These are phyloP conservation scores for Lates japonicus DNA, from an alignment of 2,797 vertebrate genomes.

Conservation along the genomic window DNA sequence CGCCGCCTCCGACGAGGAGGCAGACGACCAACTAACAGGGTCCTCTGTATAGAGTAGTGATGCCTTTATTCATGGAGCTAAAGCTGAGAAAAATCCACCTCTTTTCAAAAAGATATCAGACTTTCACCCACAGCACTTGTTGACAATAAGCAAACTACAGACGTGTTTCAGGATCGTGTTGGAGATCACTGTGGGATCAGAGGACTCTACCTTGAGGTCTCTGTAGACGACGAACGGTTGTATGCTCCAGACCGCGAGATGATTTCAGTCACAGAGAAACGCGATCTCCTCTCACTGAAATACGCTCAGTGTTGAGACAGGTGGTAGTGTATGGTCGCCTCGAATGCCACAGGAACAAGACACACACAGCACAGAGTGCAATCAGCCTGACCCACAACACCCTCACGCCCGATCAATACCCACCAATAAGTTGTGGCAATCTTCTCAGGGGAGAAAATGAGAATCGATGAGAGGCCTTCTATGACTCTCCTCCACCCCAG, in stretches of 20 bases:
- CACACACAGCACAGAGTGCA: slow-evolving; percentile 24
- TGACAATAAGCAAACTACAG: too few species aligned
- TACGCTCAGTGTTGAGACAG: slow-evolving; percentile 97
- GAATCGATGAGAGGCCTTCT: slow-evolving; percentile 7
- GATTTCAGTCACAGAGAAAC: slow-evolving; percentile 97
- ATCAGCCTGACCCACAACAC: slow-evolving; percentile 37
- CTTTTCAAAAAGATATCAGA: too few species aligned
- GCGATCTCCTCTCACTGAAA: slow-evolving; percentile 99
- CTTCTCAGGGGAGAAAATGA: slow-evolving; percentile 1
- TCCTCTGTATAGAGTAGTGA: too few species aligned
- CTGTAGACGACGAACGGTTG: slow-evolving; percentile 96
- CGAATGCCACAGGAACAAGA: slow-evolving; percentile 62
- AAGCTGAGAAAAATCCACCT: too few species aligned
- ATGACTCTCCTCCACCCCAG: neutral
- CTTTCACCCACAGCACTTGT: too few species aligned
- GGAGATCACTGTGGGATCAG: neutral
- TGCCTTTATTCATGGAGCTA: too few species aligned
- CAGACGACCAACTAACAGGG: too few species aligned
- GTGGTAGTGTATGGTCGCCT: slow-evolving; percentile 98
- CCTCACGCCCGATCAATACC: slow-evolving; percentile 17
- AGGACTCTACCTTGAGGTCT: slow-evolving; percentile 93
- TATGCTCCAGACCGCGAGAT: slow-evolving; percentile 98
- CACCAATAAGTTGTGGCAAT: slow-evolving; percentile 29
- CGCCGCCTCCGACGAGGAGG: too few species aligned
- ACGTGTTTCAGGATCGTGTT: neutral